A percentile compares a stretch with the other conserved stretches of the same genome.
phyloP scores from a whole-genome alignment of 2,888 invertebrate species.

The Plagodis dolabraria region DNA sequence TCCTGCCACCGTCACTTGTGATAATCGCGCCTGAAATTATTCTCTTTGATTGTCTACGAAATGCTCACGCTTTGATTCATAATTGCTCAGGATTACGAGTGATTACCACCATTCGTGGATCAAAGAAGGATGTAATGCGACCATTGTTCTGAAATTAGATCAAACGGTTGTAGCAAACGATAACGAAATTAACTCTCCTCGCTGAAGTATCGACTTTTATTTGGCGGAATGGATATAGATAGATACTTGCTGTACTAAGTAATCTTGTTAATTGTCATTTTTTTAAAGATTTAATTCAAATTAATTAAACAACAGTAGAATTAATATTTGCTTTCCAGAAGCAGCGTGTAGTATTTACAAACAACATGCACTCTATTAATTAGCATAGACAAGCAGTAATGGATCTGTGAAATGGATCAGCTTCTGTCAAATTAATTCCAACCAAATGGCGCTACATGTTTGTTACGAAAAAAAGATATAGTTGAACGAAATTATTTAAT shows the following conservation, averaged over 20 bases:
- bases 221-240: neutral
- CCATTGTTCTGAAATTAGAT: conserved; percentile 32
- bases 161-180: conserved; percentile 23
- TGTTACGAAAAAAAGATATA: too few relatives aligned
- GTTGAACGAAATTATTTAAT: too few relatives aligned
- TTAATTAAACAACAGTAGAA: too few relatives aligned
- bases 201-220: conserved; percentile 25
- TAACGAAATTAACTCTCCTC: conserved; percentile 13
- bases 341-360: too few relatives aligned
- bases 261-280: too few relatives aligned
- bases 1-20: conserved; percentile 55
- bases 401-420: too few relatives aligned
- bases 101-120: conserved; percentile 42
- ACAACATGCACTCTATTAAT: too few relatives aligned
- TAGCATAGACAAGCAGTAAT: too few relatives aligned
- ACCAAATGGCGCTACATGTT: too few relatives aligned
- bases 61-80: conserved; percentile 58
- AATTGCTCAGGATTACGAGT: conserved; percentile 60
- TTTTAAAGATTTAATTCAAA: too few relatives aligned
- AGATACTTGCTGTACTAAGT: neutral
- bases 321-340: too few relatives aligned
- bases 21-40: conserved; percentile 73
- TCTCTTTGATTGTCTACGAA: conserved; percentile 73
- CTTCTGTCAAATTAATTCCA: too few relatives aligned
- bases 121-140: conserved; percentile 32